Evolutionary conservation across 2,888 invertebrate species (phyloP).

Genomic region (Caenorhabditis sp.): DNA sequence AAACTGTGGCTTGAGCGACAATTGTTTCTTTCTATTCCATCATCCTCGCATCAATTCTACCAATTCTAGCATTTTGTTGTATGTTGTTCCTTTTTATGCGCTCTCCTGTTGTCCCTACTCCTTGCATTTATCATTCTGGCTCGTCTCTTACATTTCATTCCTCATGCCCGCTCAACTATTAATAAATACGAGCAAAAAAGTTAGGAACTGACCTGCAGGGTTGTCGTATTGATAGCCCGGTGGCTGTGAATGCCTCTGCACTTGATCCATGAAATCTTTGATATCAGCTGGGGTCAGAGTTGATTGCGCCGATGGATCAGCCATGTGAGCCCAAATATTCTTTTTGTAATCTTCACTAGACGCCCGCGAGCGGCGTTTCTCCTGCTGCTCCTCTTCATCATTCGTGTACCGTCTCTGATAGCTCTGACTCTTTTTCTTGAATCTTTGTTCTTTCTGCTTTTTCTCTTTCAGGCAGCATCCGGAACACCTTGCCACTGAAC

Average conservation of each 20-base stretch:
- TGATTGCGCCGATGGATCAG: constrained; percentile 37
- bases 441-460: constrained; percentile 31
- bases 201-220: constrained; percentile 28
- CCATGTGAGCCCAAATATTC: constrained; percentile 50
- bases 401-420: constrained; percentile 61
- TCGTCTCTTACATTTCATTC: not conserved
- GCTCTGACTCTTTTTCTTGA: constrained; percentile 58
- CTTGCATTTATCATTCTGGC: not conserved
- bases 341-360: constrained; percentile 54
- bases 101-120: constrained; percentile 17
- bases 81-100: constrained; percentile 38
- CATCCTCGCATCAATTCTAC: not conserved
- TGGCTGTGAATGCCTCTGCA: constrained; percentile 51
- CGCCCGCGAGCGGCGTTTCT: constrained; percentile 35
- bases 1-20: constrained; percentile 27
- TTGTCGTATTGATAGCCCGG: constrained; percentile 40
- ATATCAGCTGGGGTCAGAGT: constrained; percentile 41
- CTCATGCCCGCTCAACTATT: constrained; percentile 1
- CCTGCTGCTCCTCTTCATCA: constrained; percentile 41
- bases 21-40: constrained; percentile 18
- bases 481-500: constrained; percentile 20
- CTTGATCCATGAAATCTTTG: constrained; percentile 50
- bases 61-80: constrained; percentile 24
- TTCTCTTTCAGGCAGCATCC: constrained; percentile 42
- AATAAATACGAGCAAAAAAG: constrained; percentile 21